These are phyloP conservation scores for Chiridota heheva DNA, from an alignment of 35 echinoderm and acorn worm species.

Conservation along the genomic window DNA sequence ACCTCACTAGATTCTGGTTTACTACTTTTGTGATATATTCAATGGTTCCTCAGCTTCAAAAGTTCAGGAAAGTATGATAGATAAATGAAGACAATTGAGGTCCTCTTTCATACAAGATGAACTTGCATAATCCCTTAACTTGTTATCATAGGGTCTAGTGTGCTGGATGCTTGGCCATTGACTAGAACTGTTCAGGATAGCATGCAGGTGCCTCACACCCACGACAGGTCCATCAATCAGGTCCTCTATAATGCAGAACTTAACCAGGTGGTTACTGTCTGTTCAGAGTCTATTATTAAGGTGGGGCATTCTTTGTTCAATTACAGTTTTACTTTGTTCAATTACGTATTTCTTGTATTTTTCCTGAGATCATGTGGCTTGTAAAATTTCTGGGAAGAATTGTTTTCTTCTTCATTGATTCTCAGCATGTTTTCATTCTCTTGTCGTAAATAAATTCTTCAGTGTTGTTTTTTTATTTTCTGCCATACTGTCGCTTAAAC, in stretches of 20 bases:
- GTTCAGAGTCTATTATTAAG: constrained; percentile 95
- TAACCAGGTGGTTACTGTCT: constrained; percentile 92
- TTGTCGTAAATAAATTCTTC: neutral
- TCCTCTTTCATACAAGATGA: too few relatives aligned
- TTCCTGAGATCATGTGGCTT: neutral
- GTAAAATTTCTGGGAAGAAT: neutral
- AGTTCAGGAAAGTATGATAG: too few relatives aligned
- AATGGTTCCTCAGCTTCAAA: too few relatives aligned
- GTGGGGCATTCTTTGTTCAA: too few relatives aligned
- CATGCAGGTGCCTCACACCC: constrained; percentile 99
- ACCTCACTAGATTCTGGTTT: too few relatives aligned
- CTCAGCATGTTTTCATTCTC: neutral
- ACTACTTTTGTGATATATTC: too few relatives aligned
- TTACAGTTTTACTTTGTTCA: neutral
- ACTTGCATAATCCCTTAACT: too few relatives aligned
- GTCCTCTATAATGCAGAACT: constrained; percentile 92
- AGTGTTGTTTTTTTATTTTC: neutral
- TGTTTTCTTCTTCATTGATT: neutral
- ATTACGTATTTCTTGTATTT: neutral
- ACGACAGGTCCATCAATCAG: constrained; percentile 85
- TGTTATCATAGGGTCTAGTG: constrained; percentile 78
- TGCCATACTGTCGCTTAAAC: neutral
- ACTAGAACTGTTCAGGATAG: constrained; percentile 95
- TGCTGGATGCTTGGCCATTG: constrained; percentile 92
- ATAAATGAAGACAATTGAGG: too few relatives aligned